Conservation (phyloP, 2,888 invertebrate species). For the Ctena decussata region DNA sequence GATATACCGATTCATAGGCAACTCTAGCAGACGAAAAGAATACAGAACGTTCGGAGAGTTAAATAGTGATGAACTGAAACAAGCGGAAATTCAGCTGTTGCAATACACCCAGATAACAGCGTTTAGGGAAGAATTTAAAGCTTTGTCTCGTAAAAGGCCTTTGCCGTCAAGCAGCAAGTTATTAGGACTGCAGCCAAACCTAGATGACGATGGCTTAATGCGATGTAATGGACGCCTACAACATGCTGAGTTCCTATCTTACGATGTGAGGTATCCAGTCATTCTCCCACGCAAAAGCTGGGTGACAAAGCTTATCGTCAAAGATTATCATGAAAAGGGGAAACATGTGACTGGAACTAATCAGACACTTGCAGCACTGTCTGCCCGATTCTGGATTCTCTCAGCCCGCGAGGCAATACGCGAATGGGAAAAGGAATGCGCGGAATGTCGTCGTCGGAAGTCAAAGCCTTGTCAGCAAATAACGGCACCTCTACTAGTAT, state of each 20-base stretch:
- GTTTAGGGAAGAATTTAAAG: not conserved
- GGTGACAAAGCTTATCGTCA: too few relatives aligned
- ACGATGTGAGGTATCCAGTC: too few relatives aligned
- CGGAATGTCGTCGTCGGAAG: too few relatives aligned
- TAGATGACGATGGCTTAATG: conserved; percentile 42
- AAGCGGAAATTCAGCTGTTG: conserved; percentile 4
- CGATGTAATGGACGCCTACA: conserved; percentile 11
- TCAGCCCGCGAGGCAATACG: conserved; percentile 37
- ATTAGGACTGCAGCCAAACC: conserved; percentile 26
- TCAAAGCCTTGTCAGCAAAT: too few relatives aligned
- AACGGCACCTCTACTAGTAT: too few relatives aligned
- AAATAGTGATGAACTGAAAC: conserved; percentile 21
- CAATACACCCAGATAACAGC: not conserved
- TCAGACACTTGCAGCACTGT: too few relatives aligned
- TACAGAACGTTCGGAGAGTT: conserved; percentile 3
- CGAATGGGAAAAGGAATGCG: conserved; percentile 20
- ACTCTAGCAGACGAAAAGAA: not conserved
- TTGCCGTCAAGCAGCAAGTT: conserved; percentile 42
- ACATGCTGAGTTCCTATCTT: conserved; percentile 31
- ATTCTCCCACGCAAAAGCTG: too few relatives aligned
- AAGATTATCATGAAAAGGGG: conserved; percentile 25
- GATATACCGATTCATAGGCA: conserved; percentile 28
- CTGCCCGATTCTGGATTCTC: too few relatives aligned
- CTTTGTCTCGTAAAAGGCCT: not conserved
- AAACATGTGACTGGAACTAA: conserved; percentile 6